Evolutionary conservation across 2,113 vertebrate genomes (phyloP), one percentile per base, ranked within the genome.

Genomic region (Sinocyclocheilus anshuiensis): DNA sequence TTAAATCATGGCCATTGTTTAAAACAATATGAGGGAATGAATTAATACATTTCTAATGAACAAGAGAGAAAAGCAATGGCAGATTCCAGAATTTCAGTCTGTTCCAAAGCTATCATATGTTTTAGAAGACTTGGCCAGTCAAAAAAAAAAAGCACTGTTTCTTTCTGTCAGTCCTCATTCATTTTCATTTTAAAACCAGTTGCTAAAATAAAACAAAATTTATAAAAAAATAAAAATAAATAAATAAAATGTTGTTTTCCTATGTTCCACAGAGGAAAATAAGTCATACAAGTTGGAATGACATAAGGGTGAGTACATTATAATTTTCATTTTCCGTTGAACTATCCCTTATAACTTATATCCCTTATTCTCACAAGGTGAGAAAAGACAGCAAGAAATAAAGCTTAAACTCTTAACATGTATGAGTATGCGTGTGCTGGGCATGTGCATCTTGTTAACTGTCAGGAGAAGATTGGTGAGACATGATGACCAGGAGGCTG

Each of bases 401-500:
- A 83, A 71, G 67, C 33, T 36, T 74, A n/a, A 83, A 57, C 18
- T 12, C 18, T 78, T 45, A 77, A 77, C 57, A 39, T 50, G 82
- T 39, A 16, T 45, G 78, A 50, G 74, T 72, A 50, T 78, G 81
- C 48, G 76, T 48, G 74, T 72, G 83, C 36, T 1, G 33, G 69
- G 26, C 53, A 33, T 67, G 83, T 55, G 83, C 33, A 77, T 72
- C 61, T 50, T n/a, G 45, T 72, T 86, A 81, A 84, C 77, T 86
- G 91, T 92, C 92, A 89, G 81, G 89, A 88, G 88, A 92, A 75
- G 78, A 50, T 75, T 63, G 82, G 71, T 82, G 77, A 84, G 82
- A 77, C 81, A 63, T 81, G n/a, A 76, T 85, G 84, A 74, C 92
- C 88, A 71, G 86, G 87, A 90, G 93, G 92, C 90, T 87, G 77